Evolutionary conservation across 2,888 invertebrate genomes (phyloP).

Genomic region (Cataglyphis livida): DNA sequence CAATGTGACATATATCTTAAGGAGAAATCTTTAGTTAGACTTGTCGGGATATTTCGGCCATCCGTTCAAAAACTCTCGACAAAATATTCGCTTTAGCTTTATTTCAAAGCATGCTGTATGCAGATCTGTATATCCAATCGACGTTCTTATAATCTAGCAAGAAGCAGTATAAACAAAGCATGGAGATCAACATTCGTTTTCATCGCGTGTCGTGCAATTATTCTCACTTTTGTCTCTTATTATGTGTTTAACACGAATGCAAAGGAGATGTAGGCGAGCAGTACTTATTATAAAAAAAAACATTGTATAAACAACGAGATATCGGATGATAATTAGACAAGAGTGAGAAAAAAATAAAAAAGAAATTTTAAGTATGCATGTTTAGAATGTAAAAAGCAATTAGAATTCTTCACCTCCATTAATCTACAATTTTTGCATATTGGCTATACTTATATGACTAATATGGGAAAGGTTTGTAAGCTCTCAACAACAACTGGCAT

Average conservation of each 20-base stretch:
- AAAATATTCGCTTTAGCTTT: background rate
- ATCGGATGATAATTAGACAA: too few relatives aligned
- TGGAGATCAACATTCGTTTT: slow-evolving; percentile 2
- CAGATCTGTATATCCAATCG: slow-evolving; percentile 5
- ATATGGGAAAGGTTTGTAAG: background rate
- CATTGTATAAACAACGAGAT: too few relatives aligned
- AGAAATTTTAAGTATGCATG: too few relatives aligned
- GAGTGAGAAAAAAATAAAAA: too few relatives aligned
- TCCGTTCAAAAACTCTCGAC: background rate
- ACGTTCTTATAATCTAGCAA: slow-evolving; percentile 26
- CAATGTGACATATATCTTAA: slow-evolving; percentile 29
- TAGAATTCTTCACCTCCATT: background rate
- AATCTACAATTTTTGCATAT: too few relatives aligned
- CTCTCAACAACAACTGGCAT: background rate
- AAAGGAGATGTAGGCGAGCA: background rate
- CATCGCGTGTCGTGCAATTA: background rate
- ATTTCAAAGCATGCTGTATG: slow-evolving; percentile 7
- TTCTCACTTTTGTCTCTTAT: background rate
- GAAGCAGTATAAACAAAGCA: slow-evolving; percentile 10
- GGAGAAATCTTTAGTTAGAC: background rate
- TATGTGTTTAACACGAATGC: background rate
- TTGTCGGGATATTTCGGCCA: background rate
- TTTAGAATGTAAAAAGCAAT: background rate
- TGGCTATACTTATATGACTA: background rate
- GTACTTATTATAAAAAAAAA: background rate